Percentiles rank a stretch among this genome's conserved stretches.
Evolutionary conservation across 2,797 vertebrate genomes (phyloP).

Genomic region (Spinus olivaceus): DNA sequence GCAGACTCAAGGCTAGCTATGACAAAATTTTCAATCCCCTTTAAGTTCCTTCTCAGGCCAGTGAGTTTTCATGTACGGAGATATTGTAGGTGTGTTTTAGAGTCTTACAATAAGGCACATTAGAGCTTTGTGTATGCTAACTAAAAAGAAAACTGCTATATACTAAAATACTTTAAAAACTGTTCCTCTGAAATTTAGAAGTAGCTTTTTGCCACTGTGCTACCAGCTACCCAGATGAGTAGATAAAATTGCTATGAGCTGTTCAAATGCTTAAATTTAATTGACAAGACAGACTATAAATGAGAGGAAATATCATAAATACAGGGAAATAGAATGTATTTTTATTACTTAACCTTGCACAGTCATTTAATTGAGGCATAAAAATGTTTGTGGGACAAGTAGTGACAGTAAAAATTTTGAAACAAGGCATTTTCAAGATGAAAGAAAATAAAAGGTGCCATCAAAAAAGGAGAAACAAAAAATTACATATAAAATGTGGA

Average conservation of each 20-base stretch:
- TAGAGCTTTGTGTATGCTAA: neutral
- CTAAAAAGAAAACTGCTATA: neutral
- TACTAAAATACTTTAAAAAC: neutral
- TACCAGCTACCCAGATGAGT: neutral
- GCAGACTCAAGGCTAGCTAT: neutral
- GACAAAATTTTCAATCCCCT: neutral
- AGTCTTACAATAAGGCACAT: neutral
- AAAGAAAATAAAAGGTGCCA: neutral
- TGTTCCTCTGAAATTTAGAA: neutral
- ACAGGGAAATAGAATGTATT: neutral
- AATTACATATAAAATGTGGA: neutral
- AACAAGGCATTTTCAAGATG: conserved; percentile 3
- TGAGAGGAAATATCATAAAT: neutral
- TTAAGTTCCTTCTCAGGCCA: neutral
- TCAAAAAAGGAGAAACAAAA: neutral
- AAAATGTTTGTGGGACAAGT: neutral
- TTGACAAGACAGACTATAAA: neutral
- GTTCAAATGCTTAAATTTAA: neutral
- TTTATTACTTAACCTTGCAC: neutral
- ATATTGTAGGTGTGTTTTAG: neutral
- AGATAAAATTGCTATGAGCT: neutral
- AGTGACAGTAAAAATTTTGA: neutral
- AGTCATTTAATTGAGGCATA: neutral
- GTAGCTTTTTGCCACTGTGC: neutral
- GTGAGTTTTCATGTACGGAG: neutral